Conservation (phyloP, 2,113 vertebrate species). For the Glaucomys volans region DNA sequence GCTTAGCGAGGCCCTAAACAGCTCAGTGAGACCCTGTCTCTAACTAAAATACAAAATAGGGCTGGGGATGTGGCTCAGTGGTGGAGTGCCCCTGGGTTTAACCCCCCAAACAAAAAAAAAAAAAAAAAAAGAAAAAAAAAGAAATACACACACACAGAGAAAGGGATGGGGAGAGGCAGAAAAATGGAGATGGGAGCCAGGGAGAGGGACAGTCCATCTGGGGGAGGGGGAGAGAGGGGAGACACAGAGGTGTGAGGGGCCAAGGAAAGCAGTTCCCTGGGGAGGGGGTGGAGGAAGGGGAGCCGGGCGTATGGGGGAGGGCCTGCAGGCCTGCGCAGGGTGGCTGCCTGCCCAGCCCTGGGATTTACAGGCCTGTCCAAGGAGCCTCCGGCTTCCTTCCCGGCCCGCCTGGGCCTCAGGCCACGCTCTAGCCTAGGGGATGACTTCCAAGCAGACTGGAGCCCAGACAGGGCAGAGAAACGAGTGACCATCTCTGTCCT, state of each 20-base stretch:
- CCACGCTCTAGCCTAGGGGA: not conserved
- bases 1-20: no score
- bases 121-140: no score
- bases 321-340: not conserved
- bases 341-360: constrained; percentile 5
- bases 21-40: no score
- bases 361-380: not conserved
- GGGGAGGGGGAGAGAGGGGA: not conserved
- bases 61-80: no score
- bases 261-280: not conserved
- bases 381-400: not conserved
- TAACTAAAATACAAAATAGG: no score
- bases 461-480: not conserved
- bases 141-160: no score
- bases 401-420: not conserved
- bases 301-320: not conserved
- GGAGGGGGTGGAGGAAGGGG: no score
- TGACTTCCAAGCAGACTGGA: constrained; percentile 52
- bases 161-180: not conserved
- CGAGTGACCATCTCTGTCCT: not conserved
- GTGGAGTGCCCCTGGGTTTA: no score
- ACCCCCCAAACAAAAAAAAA: no score
- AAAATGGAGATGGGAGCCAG: not conserved
- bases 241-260: fast-evolving
- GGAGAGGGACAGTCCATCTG: not conserved